Base-by-base conservation (phyloP, 2,113 vertebrate genomes). In the Eptatretus burgeri region DNA sequence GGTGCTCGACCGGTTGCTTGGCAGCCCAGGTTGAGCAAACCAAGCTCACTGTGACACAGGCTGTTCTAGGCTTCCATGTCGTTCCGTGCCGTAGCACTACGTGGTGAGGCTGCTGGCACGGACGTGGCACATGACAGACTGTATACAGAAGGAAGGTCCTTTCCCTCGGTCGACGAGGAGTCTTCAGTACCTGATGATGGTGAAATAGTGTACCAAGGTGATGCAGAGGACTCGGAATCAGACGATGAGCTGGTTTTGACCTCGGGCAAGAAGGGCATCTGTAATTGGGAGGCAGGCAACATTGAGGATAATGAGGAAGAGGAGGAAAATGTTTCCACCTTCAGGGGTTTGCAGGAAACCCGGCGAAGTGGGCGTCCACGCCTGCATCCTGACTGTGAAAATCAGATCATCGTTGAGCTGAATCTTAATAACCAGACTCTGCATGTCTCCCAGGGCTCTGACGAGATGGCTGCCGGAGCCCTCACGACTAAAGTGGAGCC, bases 381-480 rank as follows among this genome's bases (percentile, higher is more conserved):
- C 20, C 56, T 60, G 56, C 56, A 60, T 60, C 78, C 78, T 66
- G 93, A 86, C 75, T 93, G 94, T 77, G 84, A 83, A 68, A 85
- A 87, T 73, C 89, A 95, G 79, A 98, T 98, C 72, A 98, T 98
- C 68, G 91, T 98, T 50, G 91, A 98, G 78, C 86, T 98, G 67
- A 98, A 98, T 76, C 80, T 98, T 74, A 95, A 95, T 80, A 95
- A 95, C 76, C 89, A 98, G 79, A 98, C 91, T 2, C 80, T 98
- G 73, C 85, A 98, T 65, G 91, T 98, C 2, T 98, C 87, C 71
- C 95, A 94, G 75, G 85, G 83, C 56, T 60, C 56, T 20, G 56
- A 20, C 11, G 56, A 60, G n/a, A 60, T 60, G 20, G 20, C 20
- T 20, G 20, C 56, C n/a, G 56, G n/a, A 60, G 56, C n/a, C 20